A percentile compares a stretch with the other conserved stretches of the same genome.
phyloP scores from a whole-genome alignment of 2,888 invertebrate genomes.

The Lasioglossum oenotherae region DNA sequence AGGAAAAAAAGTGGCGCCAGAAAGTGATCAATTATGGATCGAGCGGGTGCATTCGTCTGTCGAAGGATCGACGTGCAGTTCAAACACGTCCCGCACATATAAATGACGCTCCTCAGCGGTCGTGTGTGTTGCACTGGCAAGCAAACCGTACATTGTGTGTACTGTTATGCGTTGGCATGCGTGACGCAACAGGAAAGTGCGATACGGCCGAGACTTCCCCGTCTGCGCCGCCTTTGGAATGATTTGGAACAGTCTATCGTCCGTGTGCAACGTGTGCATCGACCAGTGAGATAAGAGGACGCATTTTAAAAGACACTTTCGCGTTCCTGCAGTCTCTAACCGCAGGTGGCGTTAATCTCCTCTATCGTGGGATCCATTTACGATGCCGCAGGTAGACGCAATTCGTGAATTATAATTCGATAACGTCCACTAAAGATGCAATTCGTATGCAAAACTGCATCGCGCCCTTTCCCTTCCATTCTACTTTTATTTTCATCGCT shows the following conservation, averaged over 20 bases:
- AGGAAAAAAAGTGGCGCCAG: background rate
- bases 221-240: slow-evolving; percentile 32
- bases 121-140: slow-evolving; percentile 34
- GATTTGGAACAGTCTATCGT: slow-evolving; percentile 49
- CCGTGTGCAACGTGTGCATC: slow-evolving; percentile 10
- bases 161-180: slow-evolving; percentile 82
- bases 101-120: slow-evolving; percentile 12
- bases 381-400: background rate
- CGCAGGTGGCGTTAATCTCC: slow-evolving; percentile 10
- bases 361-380: background rate
- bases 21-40: background rate
- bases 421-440: background rate
- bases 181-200: slow-evolving; percentile 81
- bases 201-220: slow-evolving; percentile 72
- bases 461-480: too few species aligned
- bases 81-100: background rate
- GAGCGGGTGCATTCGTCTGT: background rate
- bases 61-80: background rate
- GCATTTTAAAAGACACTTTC: slow-evolving; percentile 31
- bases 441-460: background rate
- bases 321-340: slow-evolving; percentile 10
- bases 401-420: slow-evolving; percentile 4
- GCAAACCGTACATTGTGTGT: slow-evolving; percentile 71
- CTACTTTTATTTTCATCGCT: too few species aligned
- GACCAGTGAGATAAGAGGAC: slow-evolving; percentile 6